Base-by-base conservation (phyloP, 2,797 vertebrate species). In the Emydoidea blandingii region DNA sequence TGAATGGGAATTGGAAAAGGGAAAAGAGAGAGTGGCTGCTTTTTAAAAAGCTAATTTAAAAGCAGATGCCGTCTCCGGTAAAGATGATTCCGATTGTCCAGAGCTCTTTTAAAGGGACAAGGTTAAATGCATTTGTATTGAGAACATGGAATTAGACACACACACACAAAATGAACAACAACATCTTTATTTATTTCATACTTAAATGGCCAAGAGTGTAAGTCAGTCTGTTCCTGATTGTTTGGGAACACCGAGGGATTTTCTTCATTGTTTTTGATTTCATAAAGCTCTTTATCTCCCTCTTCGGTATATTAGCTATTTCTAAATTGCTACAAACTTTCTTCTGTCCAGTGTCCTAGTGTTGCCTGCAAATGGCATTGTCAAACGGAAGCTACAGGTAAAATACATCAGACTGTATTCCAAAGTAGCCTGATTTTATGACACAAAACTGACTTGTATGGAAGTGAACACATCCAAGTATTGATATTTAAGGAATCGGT, bases 1-100 rank as follows among this genome's bases (percentile, higher is more conserved):
- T 96, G 97, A 97, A 95, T 85, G 81, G 89, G 97, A 97, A 97
- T 95, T 96, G 95, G 94, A 97, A 97, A 96, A 90, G 34, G 79
- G 88, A 78, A 80, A 93, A 86, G 93, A 92, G 92, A 92, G 94
- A 97, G 96, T 49, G 83, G 88, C 93, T 94, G 93, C 54, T 53
- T 96, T 98, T 96, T 97, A 94, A 97, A 97, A 97, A 97, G 91
- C 96, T 97, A 96, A 97, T 98, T 97, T 98, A 97, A 97, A 98
- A 97, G 94, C 97, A 97, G 90, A 68, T 9, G 6, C 96, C 96
- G 94, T 96, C 95, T 97, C 97, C 96, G 97, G 96, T 97, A 96
- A 97, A 97, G 96, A 98, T 97, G 95, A 94, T 95, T 97, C 95
- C 80, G 97, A 97, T 98, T 97, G 97, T 97, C 97, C 94, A 65